Conservation (phyloP, 1,140 invertebrate genomes). For the Aphidius ervi region DNA sequence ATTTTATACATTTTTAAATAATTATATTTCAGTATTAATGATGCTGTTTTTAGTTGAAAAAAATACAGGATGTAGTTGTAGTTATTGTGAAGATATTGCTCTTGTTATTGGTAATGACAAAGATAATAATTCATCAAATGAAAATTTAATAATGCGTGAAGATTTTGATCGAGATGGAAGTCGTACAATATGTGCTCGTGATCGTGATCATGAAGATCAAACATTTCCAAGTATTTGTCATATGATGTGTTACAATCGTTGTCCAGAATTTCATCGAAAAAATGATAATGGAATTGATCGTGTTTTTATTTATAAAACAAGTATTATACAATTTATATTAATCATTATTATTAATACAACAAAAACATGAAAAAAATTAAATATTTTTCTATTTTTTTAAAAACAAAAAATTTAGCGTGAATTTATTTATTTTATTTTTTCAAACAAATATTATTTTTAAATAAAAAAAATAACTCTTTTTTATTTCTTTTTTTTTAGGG, state of each 20-base stretch:
- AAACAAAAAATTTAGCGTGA: too few species aligned
- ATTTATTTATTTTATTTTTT: too few species aligned
- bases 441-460: too few species aligned
- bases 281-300: constrained; percentile 25
- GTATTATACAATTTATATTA: constrained; percentile 3
- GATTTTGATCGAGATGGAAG: constrained; percentile 36
- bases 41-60: neutral
- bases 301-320: constrained; percentile 31
- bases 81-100: constrained; percentile 33
- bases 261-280: constrained; percentile 31
- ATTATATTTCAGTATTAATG: neutral
- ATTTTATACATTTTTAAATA: neutral
- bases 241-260: constrained; percentile 45
- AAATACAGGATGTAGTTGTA: constrained; percentile 36
- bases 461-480: too few species aligned
- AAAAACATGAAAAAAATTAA: too few species aligned
- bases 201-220: constrained; percentile 39
- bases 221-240: constrained; percentile 46
- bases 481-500: too few species aligned
- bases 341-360: too few species aligned
- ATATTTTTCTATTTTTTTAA: too few species aligned
- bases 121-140: constrained; percentile 21
- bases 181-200: constrained; percentile 42
- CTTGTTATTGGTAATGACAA: constrained; percentile 32
- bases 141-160: constrained; percentile 22